Evolutionary conservation across 2,888 invertebrate genomes (phyloP), one percentile per base, ranked within the genome.

Genomic region (Fragum fragum): DNA sequence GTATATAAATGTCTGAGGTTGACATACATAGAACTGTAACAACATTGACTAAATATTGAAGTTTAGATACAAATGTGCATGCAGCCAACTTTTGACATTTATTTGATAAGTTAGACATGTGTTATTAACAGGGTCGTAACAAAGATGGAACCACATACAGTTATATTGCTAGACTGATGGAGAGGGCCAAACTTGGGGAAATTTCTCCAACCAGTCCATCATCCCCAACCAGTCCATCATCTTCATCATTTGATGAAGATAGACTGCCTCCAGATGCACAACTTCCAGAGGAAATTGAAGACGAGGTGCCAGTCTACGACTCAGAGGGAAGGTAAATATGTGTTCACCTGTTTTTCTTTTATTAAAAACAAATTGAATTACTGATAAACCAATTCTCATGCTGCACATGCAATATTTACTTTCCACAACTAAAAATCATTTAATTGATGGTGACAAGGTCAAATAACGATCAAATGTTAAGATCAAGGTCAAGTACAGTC

Each of bases 251-350:
- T 39, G 73, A 26, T 36, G 82, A 85, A 21, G 76, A 81, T 7
- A 87, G 87, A 29, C 91, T 85, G 70, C 93, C 93, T 7, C 91
- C 92, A 1, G 93, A 94, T 73, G 92, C 94, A 16, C 81, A 91
- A 42, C 87, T 94, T 14, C 92, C 92, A 0, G 92, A 93, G 57
- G 93, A 93, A 23, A 91, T 92, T n/a, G 86, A 83, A 6, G 93
- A 92, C 52, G 92, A 93, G 70, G 88, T 93, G 0, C 94, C 94
- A 11, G 93, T 94, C 0, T 93, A 93, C 82, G 90, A 91, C 29
- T 90, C 92, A 0, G 91, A 91, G 61, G 90, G 90, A 57, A 89
- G 88, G 92, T 91, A 78, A 53, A 75, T 36, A 36, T 36, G 32
- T 36, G 5, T 36, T 3, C 32, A n/a, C n/a, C n/a, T n/a, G n/a